These are phyloP conservation scores for Callitettix versicolor DNA, from an alignment of 1,140 invertebrate genomes.

Conservation along the genomic window DNA sequence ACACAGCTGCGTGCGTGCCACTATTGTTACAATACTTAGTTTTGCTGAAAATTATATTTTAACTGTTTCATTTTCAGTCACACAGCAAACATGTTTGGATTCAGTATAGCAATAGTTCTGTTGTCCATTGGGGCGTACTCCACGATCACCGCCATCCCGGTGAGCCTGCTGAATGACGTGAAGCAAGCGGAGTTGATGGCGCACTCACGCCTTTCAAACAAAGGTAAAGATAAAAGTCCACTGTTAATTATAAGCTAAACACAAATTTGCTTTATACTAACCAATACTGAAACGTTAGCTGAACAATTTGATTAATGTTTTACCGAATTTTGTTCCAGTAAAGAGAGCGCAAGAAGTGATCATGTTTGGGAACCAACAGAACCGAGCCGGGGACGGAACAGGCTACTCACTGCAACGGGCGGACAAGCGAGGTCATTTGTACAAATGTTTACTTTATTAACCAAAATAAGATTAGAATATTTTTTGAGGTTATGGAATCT, in stretches of 20 bases:
- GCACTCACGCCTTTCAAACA: slow-evolving; percentile 6
- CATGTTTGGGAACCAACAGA: slow-evolving; percentile 39
- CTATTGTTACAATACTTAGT: too few relatives aligned
- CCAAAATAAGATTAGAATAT: too few relatives aligned
- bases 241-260: background rate
- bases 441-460: too few relatives aligned
- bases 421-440: slow-evolving; percentile 31
- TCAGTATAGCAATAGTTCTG: background rate
- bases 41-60: too few relatives aligned
- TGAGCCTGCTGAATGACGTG: slow-evolving; percentile 1
- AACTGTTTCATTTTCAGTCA: too few relatives aligned
- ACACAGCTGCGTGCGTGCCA: too few relatives aligned
- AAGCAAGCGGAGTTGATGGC: slow-evolving; percentile 7
- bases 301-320: background rate
- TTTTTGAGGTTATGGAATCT: too few relatives aligned
- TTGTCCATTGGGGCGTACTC: background rate
- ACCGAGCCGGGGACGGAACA: slow-evolving; percentile 26
- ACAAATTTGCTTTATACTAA: background rate
- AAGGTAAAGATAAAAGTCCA: background rate
- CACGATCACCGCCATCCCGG: background rate
- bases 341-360: slow-evolving; percentile 36
- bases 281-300: background rate
- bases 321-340: slow-evolving; percentile 25
- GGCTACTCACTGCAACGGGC: slow-evolving; percentile 21
- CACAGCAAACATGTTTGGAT: slow-evolving; percentile 1